A percentile compares a stretch with the other conserved stretches of the same genome.
Conservation (phyloP, 1,140 invertebrate genomes). For the Diorhabda elongata region DNA sequence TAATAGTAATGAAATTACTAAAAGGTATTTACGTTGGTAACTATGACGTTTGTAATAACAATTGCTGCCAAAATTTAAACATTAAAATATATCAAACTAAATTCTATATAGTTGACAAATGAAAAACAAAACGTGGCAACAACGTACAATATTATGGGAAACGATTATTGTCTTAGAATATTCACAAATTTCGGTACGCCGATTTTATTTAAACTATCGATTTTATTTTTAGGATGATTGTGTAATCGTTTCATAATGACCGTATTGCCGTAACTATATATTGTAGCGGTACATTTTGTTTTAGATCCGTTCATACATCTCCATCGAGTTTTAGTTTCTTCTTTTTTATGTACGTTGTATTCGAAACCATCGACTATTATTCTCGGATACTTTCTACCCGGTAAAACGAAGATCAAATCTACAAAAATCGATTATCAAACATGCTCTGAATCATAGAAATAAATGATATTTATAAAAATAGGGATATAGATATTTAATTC, state of each 20-base stretch:
- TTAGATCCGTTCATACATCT: conserved; percentile 26
- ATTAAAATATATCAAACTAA: too few species aligned
- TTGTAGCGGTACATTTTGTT: conserved; percentile 25
- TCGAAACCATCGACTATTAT: conserved; percentile 27
- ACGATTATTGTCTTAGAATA: neutral
- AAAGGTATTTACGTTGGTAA: too few species aligned
- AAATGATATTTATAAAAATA: too few species aligned
- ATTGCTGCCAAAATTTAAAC: too few species aligned
- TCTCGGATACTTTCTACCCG: conserved; percentile 30
- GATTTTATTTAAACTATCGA: conserved; percentile 4
- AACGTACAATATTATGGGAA: neutral
- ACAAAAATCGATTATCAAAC: neutral
- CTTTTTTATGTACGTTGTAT: conserved; percentile 28
- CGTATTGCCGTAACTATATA: conserved; percentile 25
- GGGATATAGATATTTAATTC: too few species aligned
- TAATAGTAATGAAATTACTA: too few species aligned
- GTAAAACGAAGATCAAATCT: neutral
- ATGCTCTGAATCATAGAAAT: too few species aligned
- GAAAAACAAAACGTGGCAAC: too few species aligned
- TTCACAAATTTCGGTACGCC: conserved; percentile 1
- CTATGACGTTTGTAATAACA: too few species aligned
- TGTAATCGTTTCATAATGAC: conserved; percentile 26
- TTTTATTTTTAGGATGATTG: conserved; percentile 24
- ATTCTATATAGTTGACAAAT: too few species aligned
- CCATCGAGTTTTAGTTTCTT: conserved; percentile 29